Base-by-base conservation (phyloP, 2,888 invertebrate species). In the Cactoblastis cactorum region DNA sequence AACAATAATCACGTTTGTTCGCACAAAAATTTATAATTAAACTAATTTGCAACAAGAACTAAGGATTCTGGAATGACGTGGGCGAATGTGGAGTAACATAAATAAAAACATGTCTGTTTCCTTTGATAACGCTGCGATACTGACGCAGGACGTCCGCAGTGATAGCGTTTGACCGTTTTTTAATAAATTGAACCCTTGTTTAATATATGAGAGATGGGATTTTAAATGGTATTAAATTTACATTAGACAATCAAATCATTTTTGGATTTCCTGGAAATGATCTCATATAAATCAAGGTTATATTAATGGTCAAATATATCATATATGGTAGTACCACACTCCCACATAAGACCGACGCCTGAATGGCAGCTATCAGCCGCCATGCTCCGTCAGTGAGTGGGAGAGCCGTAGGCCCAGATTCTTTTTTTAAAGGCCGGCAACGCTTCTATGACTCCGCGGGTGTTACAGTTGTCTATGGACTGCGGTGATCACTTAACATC, bases 21-120 rank as follows among this genome's bases (percentile, higher is more conserved):
- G 62, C 55, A 53, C 51, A 56, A 55, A 54, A 49, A 52, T 39
- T 51, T 50, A 28, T 39, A 47, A 45, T 66, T 48, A 61, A 65
- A 77, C 70, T 76, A 74, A 78, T 74, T 77, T 71, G 71, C 70
- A 54, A 65, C 61, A 59, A 65, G 70, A 69, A 62, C 66, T 60
- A 59, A 74, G 74, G 70, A 78, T n/a, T 80, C 74, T 76, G 76
- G 77, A 79, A 74, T 70, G n/a, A 65, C 59, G 82, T 82, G 67
- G 80, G 84, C 63, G 65, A 53, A 63, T 59, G 67, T 65, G 68
- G 72, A 71, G 73, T 75, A 74, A 76, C 69, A 77, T 67, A 79
- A 82, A 83, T 82, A 86, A 80, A 79, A 84, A 81, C 75, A 78
- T 61, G 80, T 64, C 85, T 84, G 88, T 76, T 87, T 88, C 88